A percentile compares a stretch with the other conserved stretches of the same genome.
Conservation (phyloP, 2,113 vertebrate species). For the Muntiacus muntjak region DNA sequence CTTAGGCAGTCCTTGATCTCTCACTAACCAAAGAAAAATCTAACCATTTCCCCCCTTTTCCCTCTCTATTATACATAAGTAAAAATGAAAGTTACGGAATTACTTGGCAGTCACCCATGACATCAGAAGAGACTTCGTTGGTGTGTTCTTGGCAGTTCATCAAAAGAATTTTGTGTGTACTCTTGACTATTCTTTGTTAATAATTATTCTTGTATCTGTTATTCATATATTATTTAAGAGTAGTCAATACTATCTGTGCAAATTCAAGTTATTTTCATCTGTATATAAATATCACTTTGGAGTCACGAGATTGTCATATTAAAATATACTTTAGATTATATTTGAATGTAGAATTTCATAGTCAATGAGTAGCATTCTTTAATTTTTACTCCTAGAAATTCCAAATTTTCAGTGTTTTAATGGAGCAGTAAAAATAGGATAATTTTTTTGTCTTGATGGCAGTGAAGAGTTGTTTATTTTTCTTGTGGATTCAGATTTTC, state of each 20-base stretch:
- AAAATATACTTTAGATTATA: conserved; percentile 8
- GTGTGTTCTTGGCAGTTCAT: background rate
- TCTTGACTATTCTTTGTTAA: background rate
- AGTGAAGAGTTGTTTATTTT: background rate
- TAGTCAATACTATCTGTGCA: background rate
- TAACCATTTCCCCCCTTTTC: background rate
- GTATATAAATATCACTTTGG: background rate
- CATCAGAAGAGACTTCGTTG: background rate
- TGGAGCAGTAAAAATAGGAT: background rate
- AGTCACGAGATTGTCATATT: background rate
- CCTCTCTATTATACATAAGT: background rate
- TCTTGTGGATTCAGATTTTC: background rate
- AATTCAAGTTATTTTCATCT: conserved; percentile 3
- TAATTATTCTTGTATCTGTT: background rate
- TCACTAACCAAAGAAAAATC: background rate
- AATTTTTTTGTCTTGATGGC: background rate
- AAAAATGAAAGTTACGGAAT: background rate
- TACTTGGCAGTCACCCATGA: background rate
- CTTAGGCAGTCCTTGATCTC: background rate
- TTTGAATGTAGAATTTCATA: background rate
- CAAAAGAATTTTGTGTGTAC: background rate
- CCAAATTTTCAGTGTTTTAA: background rate
- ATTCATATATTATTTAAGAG: background rate
- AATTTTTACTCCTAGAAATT: background rate
- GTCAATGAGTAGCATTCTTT: background rate